Evolutionary conservation across 2,113 vertebrate species (phyloP), one percentile per base, ranked within the genome.

Genomic region (Urocynchramus pylzowi): DNA sequence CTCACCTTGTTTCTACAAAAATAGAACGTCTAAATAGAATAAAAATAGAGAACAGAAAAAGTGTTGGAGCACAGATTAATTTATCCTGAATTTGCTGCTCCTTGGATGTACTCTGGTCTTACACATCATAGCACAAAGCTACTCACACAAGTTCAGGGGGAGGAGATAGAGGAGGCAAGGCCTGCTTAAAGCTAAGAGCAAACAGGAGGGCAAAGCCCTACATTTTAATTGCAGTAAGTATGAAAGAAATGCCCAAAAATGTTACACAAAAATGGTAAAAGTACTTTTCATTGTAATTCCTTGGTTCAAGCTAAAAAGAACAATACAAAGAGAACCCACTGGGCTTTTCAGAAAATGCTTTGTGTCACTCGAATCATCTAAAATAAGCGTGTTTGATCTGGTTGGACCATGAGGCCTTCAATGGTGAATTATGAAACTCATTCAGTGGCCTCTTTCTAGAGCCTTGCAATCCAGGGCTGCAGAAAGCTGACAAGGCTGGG

Each of bases 1-100:
- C 74, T 96, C 64, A 88, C 90, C 82, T 80, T 42, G 56, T 13
- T 90, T 80, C 50, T 84, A 60, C 47, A 78, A 89, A 92, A 97
- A 90, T 56, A 95, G 79, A 92, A 88, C 19, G 19, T 57, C 42
- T 71, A 75, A 93, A 57, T 41, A 31, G 59, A 84, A 87, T 20
- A 57, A 87, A 87, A 79, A 64, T 39, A 89, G 68, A 76, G 70
- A 71, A 60, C 5, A n/a, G 20, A 67, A 86, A 88, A 92, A 35
- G 44, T 69, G 47, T 12, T 90, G 71, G 61, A 95, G 68, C 68
- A 81, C 27, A 45, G 71, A 65, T 92, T 63, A 59, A 90, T 70
- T 84, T 76, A n/a, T 35, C 68, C 68, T 59, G 73, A 64, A 88
- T 92, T 70, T 64, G 19, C 70, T 86, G 50, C 56, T 93, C 68